A percentile compares a stretch with the other conserved stretches of the same genome.
Evolutionary conservation across 2,888 invertebrate genomes (phyloP).

Genomic region (Pammene fasciana): DNA sequence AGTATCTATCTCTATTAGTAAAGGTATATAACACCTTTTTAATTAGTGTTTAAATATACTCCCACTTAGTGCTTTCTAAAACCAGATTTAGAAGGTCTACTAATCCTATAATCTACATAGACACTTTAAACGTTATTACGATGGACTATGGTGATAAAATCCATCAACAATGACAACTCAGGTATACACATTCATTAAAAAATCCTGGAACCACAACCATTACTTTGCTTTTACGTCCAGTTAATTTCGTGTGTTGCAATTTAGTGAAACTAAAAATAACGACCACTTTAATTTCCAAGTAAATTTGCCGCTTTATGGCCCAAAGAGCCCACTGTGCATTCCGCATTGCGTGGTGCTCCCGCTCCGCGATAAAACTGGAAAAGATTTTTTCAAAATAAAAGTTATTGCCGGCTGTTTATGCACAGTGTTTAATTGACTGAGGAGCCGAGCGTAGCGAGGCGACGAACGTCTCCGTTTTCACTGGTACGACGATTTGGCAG

Average conservation of each 20-base stretch:
- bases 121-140: too few species aligned
- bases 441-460: too few species aligned
- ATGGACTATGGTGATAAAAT: too few species aligned
- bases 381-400: constrained; percentile 33
- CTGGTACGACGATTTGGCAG: too few species aligned
- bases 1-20: too few species aligned
- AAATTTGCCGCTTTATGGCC: constrained; percentile 11
- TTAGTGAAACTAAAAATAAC: constrained; percentile 6
- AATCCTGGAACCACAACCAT: background rate
- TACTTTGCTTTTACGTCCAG: background rate
- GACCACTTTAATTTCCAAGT: constrained; percentile 10
- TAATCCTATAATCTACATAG: too few species aligned
- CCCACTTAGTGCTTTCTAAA: too few species aligned
- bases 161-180: background rate
- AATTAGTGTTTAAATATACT: too few species aligned
- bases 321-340: constrained; percentile 15
- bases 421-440: constrained; percentile 16
- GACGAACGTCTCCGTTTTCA: too few species aligned
- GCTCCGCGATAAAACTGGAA: constrained; percentile 17
- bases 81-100: too few species aligned
- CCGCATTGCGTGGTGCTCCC: constrained; percentile 20
- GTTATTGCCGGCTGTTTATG: constrained; percentile 21
- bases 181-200: background rate
- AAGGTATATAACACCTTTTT: too few species aligned
- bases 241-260: background rate